These are phyloP conservation scores for Brachymystax lenok DNA, from an alignment of 2,797 vertebrate genomes.

Conservation along the genomic window DNA sequence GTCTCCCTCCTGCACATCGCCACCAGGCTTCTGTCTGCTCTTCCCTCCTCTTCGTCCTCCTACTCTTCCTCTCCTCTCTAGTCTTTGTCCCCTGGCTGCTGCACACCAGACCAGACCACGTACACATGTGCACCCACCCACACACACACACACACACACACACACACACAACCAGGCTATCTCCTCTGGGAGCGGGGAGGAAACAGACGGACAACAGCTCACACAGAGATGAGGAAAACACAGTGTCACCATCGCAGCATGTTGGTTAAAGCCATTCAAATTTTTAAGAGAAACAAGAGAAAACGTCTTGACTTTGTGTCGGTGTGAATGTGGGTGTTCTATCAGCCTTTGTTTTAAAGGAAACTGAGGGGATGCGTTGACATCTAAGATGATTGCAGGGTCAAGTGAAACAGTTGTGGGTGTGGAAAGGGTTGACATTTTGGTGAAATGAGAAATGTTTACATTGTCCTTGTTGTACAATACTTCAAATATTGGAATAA, in stretches of 20 bases:
- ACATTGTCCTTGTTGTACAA: background rate
- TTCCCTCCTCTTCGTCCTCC: slow-evolving; percentile 1
- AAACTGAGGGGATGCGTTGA: background rate
- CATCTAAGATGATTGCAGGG: slow-evolving; percentile 9
- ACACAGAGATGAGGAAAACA: slow-evolving; percentile 45
- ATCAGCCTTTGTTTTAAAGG: slow-evolving; percentile 18
- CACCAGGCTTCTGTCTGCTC: background rate
- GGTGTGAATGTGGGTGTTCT: slow-evolving; percentile 15
- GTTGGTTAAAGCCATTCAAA: slow-evolving; percentile 16
- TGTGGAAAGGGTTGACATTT: background rate
- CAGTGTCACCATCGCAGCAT: slow-evolving; percentile 38
- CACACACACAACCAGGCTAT: background rate
- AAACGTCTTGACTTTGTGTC: slow-evolving; percentile 1
- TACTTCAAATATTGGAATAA: background rate
- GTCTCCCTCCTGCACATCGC: background rate
- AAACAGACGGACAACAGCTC: slow-evolving; percentile 29
- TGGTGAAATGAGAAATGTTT: background rate
- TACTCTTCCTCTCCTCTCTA: slow-evolving; percentile 12
- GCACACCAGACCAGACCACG: slow-evolving; percentile 16
- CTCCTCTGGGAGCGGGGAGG: slow-evolving; percentile 39
- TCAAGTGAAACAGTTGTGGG: slow-evolving; percentile 5
- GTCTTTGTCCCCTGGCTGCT: slow-evolving; percentile 22
- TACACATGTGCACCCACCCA: background rate
- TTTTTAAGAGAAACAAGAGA: slow-evolving; percentile 22
- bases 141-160: background rate